Evolutionary conservation across 2,888 invertebrate genomes (phyloP), one percentile per base, ranked within the genome.

Genomic region (Drosophila silvestris): DNA sequence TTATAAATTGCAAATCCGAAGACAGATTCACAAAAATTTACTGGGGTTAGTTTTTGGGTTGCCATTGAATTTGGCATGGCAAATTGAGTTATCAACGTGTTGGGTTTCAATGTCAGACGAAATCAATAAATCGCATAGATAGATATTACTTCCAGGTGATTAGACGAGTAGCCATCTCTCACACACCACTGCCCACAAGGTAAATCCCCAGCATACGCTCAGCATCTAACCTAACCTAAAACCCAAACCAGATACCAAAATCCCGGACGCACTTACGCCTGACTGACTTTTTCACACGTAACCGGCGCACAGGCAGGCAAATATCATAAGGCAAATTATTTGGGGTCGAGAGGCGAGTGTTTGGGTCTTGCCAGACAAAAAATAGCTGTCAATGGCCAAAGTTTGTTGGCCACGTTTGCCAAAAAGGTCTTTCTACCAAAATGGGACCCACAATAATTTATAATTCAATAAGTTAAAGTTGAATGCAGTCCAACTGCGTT

Each of bases 401-500:
- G 83, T 77, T 85, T 85, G 70, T 71, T 74, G 83, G 82, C 76
- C 83, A 83, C 83, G 70, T 78, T 62, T 59, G 65, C 64, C 74
- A 60, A 57, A 28, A 28, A 61, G 62, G 61, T 61, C 59, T 60
- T 59, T 57, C 50, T 66, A 54, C 70, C 64, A 77, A 70, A 57
- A 39, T 37, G 59, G 32, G 51, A 72, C 68, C 80, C 68, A 73
- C 63, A 85, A 80, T 86, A 86, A 86, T 86, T 86, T 87, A 86
- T 86, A 86, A 86, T 86, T 86, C 89, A 86, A 86, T 91, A 91
- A 91, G 90, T 87, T 87, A 74, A 89, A 86, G 89, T 86, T 90
- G 91, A 89, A 86, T 90, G 91, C 87, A 85, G 67, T 67, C 56
- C 75, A 76, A 83, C 76, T 70, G 70, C 76, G 62, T 64, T 51